Conservation (phyloP, 2,888 invertebrate genomes). For the Ceriagrion tenellum region DNA sequence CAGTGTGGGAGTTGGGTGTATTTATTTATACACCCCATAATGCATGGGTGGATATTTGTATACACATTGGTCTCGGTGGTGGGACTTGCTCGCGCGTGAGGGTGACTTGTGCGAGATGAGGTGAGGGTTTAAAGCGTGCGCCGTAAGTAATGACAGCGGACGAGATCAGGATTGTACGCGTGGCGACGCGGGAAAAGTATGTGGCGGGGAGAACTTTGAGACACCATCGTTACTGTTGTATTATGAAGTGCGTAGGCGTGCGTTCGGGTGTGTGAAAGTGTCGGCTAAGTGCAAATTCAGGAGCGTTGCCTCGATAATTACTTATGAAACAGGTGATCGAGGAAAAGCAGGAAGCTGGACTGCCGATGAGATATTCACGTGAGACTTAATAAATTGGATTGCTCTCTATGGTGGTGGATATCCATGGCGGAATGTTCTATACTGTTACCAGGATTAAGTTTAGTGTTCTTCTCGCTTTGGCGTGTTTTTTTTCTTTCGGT, state of each 20-base stretch:
- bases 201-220: background rate
- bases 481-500: too few relatives aligned
- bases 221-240: background rate
- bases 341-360: background rate
- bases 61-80: background rate
- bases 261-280: background rate
- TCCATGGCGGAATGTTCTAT: too few relatives aligned
- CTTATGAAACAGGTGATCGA: background rate
- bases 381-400: too few relatives aligned
- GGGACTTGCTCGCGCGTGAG: background rate
- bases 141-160: background rate
- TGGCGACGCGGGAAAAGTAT: background rate
- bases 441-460: too few relatives aligned
- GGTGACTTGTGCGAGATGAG: background rate
- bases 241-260: background rate
- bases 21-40: background rate
- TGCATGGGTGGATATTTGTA: background rate
- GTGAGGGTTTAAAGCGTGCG: background rate
- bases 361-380: too few relatives aligned
- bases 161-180: background rate
- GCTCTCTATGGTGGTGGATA: too few relatives aligned
- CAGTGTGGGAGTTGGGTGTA: conserved; percentile 18
- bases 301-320: background rate
- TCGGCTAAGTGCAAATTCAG: background rate
- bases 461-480: too few relatives aligned